Evolutionary conservation across 2,797 vertebrate species (phyloP), one percentile per base, ranked within the genome.

Genomic region (Pseudopleuronectes americanus): DNA sequence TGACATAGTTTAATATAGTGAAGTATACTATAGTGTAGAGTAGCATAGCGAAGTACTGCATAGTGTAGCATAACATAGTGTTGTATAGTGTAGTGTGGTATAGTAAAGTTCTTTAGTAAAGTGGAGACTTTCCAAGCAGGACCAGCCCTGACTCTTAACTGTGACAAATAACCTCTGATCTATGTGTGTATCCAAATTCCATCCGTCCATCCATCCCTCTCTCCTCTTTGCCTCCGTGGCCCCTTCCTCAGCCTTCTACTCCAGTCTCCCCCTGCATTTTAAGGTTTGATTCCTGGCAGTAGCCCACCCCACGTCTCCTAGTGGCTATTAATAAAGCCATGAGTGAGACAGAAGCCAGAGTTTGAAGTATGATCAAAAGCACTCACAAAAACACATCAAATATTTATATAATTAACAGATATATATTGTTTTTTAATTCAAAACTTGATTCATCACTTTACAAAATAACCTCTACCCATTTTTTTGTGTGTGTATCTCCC

Each of bases 211-310:
- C 4, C 14, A 6, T 45, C 14, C 43, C 36, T 38, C 12, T 12
- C 10, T 38, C 36, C 36, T 38, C 12, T 33, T 33, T 33, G 26
- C 22, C 57, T 61, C 74, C 58, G 54, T 73, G 68, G 69, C 79
- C 69, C 70, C 70, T 65, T 76, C 59, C 72, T 76, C 68, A 71
- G 58, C 58, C 69, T 60, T 41, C 13, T 26, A 65, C 68, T 77
- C 76, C 14, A 47, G 19, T n/a, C 33, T 71, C 77, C 84, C 69
- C 73, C 76, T 60, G 33, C 76, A 66, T 75, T 83, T 83, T 78
- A 81, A 76, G 67, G 61, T 48, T 72, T 45, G 74, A 89, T 86
- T 86, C 80, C 78, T 84, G 80, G 75, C 83, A 73, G 61, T 70
- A 49, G 14, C 51, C 47, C 54, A 49, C 48, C 51, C 5, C 17